Conservation (phyloP, 2,888 invertebrate species). For the Ischnura elegans region DNA sequence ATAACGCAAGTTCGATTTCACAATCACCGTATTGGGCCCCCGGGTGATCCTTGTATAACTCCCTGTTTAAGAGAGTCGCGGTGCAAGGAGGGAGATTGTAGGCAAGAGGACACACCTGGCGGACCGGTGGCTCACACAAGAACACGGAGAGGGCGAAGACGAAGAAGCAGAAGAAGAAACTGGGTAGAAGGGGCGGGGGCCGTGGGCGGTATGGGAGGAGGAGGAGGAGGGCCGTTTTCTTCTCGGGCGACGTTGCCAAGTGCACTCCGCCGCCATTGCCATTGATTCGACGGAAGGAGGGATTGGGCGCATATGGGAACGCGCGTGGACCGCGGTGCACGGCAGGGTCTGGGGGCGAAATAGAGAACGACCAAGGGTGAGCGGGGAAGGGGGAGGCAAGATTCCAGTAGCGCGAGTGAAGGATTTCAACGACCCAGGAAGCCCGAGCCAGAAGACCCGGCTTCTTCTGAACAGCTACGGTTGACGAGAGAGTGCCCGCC, state of each 20-base stretch:
- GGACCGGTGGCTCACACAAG: not conserved
- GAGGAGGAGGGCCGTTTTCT: not conserved
- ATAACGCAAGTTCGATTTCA: not conserved
- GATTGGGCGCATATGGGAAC: not conserved
- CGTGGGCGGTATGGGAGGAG: not conserved
- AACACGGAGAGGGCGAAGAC: too few relatives aligned
- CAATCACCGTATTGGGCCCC: not conserved
- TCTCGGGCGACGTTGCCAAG: constrained; percentile 17
- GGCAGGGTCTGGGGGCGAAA: not conserved
- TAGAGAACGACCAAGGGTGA: not conserved
- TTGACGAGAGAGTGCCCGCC: not conserved
- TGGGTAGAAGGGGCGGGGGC: not conserved
- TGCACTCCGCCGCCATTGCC: not conserved
- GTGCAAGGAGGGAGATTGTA: not conserved
- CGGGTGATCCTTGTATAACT: not conserved
- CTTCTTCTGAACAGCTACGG: not conserved
- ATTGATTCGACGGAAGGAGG: constrained; percentile 8
- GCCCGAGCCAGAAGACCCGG: not conserved
- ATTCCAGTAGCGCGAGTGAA: not conserved
- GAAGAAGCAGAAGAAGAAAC: not conserved
- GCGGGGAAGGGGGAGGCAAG: not conserved
- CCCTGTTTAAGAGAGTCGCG: not conserved
- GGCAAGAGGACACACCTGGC: not conserved
- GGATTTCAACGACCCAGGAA: too few relatives aligned
- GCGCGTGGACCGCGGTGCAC: not conserved